Percentiles rank a stretch among this genome's conserved stretches.
Conservation (phyloP, 2,797 vertebrate species). For the Vespertilio murinus region DNA sequence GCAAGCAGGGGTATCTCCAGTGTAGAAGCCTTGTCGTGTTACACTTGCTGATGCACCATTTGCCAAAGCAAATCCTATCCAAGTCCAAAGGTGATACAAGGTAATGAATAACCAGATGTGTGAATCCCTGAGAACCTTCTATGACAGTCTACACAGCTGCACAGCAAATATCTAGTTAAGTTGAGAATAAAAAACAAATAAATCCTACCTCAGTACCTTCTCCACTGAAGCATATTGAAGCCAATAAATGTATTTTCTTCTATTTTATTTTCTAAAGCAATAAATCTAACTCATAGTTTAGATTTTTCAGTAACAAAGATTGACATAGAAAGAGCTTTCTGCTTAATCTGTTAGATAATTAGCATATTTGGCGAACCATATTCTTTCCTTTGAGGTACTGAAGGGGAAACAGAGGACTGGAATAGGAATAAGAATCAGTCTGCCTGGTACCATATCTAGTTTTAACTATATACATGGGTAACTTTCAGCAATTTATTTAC, state of each 20-base stretch:
- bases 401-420: background rate
- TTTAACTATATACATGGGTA: background rate
- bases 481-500: background rate
- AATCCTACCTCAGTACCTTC: background rate
- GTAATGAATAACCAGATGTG: background rate
- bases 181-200: background rate
- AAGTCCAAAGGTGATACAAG: background rate
- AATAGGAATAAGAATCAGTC: background rate
- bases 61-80: background rate
- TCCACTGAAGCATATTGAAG: background rate
- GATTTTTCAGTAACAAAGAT: background rate
- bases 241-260: background rate
- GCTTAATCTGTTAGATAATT: conserved; percentile 10
- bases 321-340: background rate
- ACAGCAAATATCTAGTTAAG: background rate
- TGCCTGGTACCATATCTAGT: background rate
- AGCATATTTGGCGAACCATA: background rate
- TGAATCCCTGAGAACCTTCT: background rate
- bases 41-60: background rate
- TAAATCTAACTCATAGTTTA: background rate
- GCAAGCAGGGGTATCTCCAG: background rate
- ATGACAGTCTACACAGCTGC: background rate
- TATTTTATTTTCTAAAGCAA: background rate
- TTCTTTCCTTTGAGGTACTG: background rate
- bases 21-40: background rate